Conservation (phyloP, 2,888 invertebrate genomes). For the Cryptocheilus praepositus region DNA sequence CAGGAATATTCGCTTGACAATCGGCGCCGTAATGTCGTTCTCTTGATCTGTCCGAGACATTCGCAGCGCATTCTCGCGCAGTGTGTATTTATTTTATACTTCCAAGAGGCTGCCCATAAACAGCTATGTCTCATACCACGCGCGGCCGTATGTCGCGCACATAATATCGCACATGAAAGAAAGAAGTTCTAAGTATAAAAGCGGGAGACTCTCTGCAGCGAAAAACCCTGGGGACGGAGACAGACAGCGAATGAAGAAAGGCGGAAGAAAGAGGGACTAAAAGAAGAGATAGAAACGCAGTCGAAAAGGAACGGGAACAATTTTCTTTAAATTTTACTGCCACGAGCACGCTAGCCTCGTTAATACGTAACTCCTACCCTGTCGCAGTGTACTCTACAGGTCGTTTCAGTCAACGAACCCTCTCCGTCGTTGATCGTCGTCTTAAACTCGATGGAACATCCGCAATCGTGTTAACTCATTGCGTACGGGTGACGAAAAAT, state of each 20-base stretch:
- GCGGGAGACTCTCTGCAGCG: conserved; percentile 28
- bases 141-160: conserved; percentile 46
- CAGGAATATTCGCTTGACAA: no score
- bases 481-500: no score
- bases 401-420: conserved; percentile 2
- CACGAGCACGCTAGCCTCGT: neutral
- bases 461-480: no score
- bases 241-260: neutral
- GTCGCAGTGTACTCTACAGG: conserved; percentile 13
- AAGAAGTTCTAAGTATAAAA: conserved; percentile 29
- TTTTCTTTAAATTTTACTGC: no score
- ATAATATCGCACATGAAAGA: conserved; percentile 31
- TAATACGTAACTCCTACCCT: neutral
- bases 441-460: conserved; percentile 1
- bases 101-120: conserved; percentile 42
- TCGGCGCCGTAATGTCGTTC: neutral
- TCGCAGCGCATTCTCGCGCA: conserved; percentile 33
- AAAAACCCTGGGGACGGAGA: neutral
- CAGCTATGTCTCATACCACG: conserved; percentile 39
- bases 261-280: neutral
- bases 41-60: conserved; percentile 14
- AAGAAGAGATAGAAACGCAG: neutral
- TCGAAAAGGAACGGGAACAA: conserved; percentile 22
- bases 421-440: neutral
- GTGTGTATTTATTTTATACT: conserved; percentile 38